phyloP scores from a whole-genome alignment of 1,140 invertebrate species.

The Limonius californicus region DNA sequence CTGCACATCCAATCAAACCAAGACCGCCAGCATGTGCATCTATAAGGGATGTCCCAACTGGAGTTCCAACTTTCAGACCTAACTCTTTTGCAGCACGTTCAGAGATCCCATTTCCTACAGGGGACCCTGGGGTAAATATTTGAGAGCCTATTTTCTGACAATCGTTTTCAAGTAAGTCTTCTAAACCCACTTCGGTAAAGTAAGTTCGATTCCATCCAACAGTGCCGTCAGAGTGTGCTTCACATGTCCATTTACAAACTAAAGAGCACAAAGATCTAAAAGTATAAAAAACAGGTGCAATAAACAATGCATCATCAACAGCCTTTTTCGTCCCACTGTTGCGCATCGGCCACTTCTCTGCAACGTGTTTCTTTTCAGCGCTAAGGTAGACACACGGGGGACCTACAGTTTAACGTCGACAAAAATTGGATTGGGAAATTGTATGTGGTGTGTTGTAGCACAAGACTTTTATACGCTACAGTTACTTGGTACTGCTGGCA shows the following conservation, averaged over 20 bases:
- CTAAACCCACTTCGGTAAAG: slow-evolving; percentile 69
- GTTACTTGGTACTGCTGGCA: no score
- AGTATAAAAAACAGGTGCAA: not conserved
- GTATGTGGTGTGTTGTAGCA: no score
- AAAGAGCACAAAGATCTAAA: slow-evolving; percentile 85
- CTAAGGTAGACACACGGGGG: no score
- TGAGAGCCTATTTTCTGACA: slow-evolving; percentile 72
- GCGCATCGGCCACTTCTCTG: no score
- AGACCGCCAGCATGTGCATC: slow-evolving; percentile 94
- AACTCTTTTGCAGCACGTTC: slow-evolving; percentile 62
- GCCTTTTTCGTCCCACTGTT: no score
- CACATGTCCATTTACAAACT: slow-evolving; percentile 94
- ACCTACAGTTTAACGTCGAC: no score
- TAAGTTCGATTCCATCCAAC: slow-evolving; percentile 74
- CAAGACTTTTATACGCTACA: no score
- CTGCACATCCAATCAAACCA: slow-evolving; percentile 72
- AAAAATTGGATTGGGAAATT: no score
- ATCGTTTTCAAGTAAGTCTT: slow-evolving; percentile 66
- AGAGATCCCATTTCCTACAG: slow-evolving; percentile 67
- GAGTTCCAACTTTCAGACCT: slow-evolving; percentile 63
- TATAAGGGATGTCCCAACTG: slow-evolving; percentile 85
- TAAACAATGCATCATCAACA: no score
- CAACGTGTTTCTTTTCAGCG: no score
- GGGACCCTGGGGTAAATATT: slow-evolving; percentile 67
- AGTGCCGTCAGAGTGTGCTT: slow-evolving; percentile 54